Evolutionary conservation across 1,140 invertebrate genomes (phyloP).

Genomic region (Papilio xuthus): DNA sequence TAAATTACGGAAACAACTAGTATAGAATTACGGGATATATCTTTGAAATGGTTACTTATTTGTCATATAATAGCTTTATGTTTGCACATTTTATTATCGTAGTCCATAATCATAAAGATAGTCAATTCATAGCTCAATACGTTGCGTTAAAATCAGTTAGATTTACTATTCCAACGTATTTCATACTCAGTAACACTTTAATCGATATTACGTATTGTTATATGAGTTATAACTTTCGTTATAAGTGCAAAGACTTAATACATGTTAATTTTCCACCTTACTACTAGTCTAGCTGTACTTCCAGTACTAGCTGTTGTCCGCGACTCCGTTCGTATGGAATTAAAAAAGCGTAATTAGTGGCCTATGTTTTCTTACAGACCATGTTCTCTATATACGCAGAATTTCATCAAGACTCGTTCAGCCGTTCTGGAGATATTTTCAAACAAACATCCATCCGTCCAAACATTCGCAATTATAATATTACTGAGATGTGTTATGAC

Average conservation of each 20-base stretch:
- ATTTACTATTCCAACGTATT: not conserved
- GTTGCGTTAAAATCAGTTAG: not conserved
- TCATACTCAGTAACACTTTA: not conserved
- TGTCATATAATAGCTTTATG: not conserved
- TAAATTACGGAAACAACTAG: not conserved
- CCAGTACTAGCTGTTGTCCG: too few species aligned
- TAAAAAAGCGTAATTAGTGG: too few species aligned
- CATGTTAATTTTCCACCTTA: not conserved
- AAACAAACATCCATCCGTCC: too few species aligned
- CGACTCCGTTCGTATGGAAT: too few species aligned
- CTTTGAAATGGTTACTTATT: not conserved
- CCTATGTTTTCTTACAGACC: too few species aligned
- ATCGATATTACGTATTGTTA: not conserved
- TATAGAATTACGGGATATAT: not conserved
- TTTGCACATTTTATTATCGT: not conserved
- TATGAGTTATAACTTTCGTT: not conserved
- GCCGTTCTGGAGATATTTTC: too few species aligned
- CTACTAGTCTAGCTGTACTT: too few species aligned
- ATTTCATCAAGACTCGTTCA: too few species aligned
- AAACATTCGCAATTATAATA: too few species aligned
- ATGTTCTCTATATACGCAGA: too few species aligned
- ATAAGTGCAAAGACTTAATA: not conserved
- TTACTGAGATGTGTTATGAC: too few species aligned
- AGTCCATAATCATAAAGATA: conserved; percentile 24
- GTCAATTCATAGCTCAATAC: conserved; percentile 13